These are phyloP conservation scores for Empidonax alnorum DNA, from an alignment of 2,113 vertebrate species.

Conservation along the genomic window DNA sequence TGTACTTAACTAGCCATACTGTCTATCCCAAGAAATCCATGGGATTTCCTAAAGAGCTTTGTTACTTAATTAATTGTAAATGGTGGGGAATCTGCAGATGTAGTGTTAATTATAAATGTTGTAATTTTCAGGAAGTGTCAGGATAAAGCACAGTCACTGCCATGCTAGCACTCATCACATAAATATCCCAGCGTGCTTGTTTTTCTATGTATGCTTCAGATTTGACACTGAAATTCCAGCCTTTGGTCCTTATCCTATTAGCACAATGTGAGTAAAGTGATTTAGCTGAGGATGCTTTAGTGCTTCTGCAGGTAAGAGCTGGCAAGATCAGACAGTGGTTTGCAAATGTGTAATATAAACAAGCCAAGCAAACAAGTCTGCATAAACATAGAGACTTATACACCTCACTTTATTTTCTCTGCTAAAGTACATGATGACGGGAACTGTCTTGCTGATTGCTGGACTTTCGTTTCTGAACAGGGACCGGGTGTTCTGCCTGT, in stretches of 20 bases:
- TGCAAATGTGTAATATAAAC: not conserved
- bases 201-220: not conserved
- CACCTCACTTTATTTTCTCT: not conserved
- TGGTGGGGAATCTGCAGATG: not conserved
- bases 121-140: conserved; percentile 37
- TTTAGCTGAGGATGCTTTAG: not conserved
- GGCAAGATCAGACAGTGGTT: not conserved
- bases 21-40: not conserved
- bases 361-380: not conserved
- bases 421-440: not conserved
- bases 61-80: conserved; percentile 47
- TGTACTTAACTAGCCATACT: not conserved
- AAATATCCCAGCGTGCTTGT: not conserved
- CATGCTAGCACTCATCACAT: not conserved
- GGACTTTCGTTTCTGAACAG: not conserved
- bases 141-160: not conserved
- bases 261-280: not conserved
- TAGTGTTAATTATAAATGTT: conserved; percentile 42
- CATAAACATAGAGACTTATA: not conserved
- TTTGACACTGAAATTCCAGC: conserved; percentile 13
- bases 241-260: not conserved
- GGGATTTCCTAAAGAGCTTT: conserved; percentile 14
- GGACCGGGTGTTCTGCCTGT: not conserved
- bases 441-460: not conserved
- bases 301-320: not conserved